A percentile compares a stretch with the other conserved stretches of the same genome.
These are phyloP conservation scores for Onychorhynchus coronatus DNA, from an alignment of 2,113 vertebrate species.

Conservation along the genomic window DNA sequence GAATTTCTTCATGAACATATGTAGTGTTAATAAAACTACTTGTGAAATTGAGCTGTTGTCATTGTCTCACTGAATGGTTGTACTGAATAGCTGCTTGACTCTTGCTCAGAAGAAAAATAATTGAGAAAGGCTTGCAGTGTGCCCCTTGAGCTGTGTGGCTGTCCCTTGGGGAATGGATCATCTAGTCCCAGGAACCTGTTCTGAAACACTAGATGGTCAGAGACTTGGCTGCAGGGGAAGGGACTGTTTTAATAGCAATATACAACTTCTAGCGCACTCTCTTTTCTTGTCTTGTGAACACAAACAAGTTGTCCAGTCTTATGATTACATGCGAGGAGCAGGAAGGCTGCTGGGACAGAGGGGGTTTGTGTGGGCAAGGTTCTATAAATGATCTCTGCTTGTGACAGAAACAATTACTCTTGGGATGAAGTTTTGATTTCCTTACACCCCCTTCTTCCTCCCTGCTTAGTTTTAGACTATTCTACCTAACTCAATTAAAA, in stretches of 20 bases:
- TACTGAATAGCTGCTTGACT: neutral
- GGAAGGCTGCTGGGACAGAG: neutral
- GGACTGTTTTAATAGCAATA: neutral
- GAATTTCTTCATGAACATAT: neutral
- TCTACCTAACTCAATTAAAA: neutral
- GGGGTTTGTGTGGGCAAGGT: neutral
- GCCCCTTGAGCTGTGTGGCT: neutral
- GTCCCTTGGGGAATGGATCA: neutral
- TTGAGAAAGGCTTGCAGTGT: neutral
- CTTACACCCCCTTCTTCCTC: neutral
- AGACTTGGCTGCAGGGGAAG: neutral
- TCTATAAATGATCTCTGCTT: neutral
- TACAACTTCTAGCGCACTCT: neutral
- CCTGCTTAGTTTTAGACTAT: neutral
- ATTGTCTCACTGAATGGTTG: neutral
- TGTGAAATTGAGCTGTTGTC: neutral
- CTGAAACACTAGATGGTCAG: neutral
- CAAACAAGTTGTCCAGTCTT: neutral
- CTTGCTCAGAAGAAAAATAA: neutral
- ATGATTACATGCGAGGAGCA: neutral
- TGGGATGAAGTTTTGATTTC: neutral
- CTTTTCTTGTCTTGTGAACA: neutral
- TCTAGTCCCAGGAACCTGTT: neutral
- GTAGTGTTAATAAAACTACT: neutral
- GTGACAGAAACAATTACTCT: neutral